Percentiles rank a stretch among this genome's conserved stretches.
Conservation (phyloP, 1,140 invertebrate genomes). For the Papilio polytes region DNA sequence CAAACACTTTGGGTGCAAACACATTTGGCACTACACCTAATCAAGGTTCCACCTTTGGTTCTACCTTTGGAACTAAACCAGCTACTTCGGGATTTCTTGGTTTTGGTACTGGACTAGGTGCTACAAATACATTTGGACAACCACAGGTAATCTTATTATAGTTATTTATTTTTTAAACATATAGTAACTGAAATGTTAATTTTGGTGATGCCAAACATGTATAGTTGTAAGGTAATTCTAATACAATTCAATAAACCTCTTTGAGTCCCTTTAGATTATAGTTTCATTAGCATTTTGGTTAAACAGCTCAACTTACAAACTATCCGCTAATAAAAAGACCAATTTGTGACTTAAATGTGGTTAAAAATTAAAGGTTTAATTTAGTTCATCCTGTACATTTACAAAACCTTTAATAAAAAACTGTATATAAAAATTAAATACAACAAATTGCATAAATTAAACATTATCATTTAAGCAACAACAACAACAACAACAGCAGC, state of each 20-base stretch:
- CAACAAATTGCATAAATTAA: background rate
- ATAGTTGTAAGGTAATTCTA: background rate
- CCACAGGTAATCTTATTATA: conserved; percentile 52
- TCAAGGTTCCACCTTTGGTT: conserved; percentile 69
- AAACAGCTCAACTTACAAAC: too few relatives aligned
- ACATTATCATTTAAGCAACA: conserved; percentile 42
- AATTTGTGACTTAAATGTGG: too few relatives aligned
- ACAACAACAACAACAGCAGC: conserved; percentile 83
- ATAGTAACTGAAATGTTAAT: background rate
- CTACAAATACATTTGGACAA: conserved; percentile 63
- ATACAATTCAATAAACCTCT: too few relatives aligned
- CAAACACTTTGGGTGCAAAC: conserved; percentile 59
- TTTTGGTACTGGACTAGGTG: conserved; percentile 76
- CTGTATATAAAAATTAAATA: background rate
- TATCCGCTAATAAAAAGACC: too few relatives aligned
- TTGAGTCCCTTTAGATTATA: too few relatives aligned
- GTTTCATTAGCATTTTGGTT: too few relatives aligned
- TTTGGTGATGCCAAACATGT: background rate
- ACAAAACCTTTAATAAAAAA: too few relatives aligned
- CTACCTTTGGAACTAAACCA: conserved; percentile 79
- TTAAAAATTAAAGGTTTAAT: too few relatives aligned
- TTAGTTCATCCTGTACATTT: too few relatives aligned
- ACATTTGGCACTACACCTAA: conserved; percentile 59
- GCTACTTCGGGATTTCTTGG: conserved; percentile 80
- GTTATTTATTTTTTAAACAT: background rate